These are phyloP conservation scores for Polydesmus complanatus DNA, from an alignment of 2,888 invertebrate genomes.

Conservation along the genomic window DNA sequence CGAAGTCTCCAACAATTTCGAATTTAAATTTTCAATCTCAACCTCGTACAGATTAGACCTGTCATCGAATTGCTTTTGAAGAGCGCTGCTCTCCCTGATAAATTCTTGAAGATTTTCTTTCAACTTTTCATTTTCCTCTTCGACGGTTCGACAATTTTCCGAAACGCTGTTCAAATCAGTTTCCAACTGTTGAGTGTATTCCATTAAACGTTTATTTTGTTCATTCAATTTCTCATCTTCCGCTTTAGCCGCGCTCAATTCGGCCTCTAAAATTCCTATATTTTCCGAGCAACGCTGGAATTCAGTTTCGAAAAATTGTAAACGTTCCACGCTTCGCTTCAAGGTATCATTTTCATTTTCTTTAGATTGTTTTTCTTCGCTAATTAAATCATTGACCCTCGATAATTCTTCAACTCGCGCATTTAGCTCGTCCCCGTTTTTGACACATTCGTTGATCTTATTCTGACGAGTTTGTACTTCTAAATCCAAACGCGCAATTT, in stretches of 20 bases:
- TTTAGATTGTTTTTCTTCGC: background rate
- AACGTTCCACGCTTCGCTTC: conserved; percentile 1
- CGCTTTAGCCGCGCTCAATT: background rate
- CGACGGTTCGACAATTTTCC: background rate
- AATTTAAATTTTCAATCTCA: too few relatives aligned
- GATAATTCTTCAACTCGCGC: background rate
- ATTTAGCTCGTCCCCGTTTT: background rate
- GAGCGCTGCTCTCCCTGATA: background rate
- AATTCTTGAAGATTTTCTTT: background rate
- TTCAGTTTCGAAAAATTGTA: conserved; percentile 15
- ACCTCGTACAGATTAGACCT: background rate
- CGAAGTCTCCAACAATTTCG: too few relatives aligned
- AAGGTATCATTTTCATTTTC: background rate
- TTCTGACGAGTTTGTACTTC: background rate
- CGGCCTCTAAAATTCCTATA: conserved; percentile 1
- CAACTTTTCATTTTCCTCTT: background rate
- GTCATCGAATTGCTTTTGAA: background rate
- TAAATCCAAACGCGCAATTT: background rate
- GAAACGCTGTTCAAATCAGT: conserved; percentile 3
- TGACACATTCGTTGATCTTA: background rate
- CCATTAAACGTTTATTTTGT: conserved; percentile 8
- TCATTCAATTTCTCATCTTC: conserved; percentile 2
- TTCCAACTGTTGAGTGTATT: conserved; percentile 12
- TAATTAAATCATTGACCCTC: background rate
- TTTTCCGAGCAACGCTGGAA: conserved; percentile 7